Evolutionary conservation across 2,888 invertebrate species (phyloP).

Genomic region (Cordilura impudica): DNA sequence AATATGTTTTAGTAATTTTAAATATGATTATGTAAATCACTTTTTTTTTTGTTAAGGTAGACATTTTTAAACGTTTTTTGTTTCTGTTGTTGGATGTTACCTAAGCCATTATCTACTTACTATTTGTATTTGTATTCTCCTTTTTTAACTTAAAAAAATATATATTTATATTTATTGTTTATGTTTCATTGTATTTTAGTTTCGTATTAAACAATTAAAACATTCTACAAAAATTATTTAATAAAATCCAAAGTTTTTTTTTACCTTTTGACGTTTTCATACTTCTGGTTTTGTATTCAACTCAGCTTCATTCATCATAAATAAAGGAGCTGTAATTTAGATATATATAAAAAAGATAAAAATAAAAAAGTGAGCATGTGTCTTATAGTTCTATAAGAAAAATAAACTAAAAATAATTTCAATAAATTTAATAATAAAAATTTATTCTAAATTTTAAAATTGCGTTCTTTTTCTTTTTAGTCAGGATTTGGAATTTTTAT

Average conservation of each 20-base stretch:
- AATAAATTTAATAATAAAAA: conserved; percentile 25
- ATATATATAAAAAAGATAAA: conserved; percentile 18
- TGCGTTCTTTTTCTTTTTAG: background rate
- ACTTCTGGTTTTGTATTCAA: background rate
- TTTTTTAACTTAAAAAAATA: background rate
- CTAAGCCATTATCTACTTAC: background rate
- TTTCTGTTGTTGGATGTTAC: background rate
- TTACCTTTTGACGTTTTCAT: background rate
- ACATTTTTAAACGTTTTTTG: background rate
- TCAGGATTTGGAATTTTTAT: too few species aligned
- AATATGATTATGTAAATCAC: background rate
- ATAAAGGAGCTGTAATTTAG: conserved; percentile 29
- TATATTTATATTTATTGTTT: conserved; percentile 47
- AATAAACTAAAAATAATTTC: conserved; percentile 27
- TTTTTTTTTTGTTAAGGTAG: background rate
- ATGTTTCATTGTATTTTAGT: conserved; percentile 26
- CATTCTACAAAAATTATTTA: conserved; percentile 2
- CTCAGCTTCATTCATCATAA: conserved; percentile 16
- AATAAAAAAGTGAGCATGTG: conserved; percentile 47
- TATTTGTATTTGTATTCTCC: background rate
- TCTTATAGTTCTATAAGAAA: conserved; percentile 59
- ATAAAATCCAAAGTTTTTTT: background rate
- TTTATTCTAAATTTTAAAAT: background rate
- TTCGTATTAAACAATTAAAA: conserved; percentile 21
- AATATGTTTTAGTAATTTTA: conserved; percentile 18